These are phyloP conservation scores for Iphiclides podalirius DNA, from an alignment of 2,888 invertebrate genomes.

Conservation along the genomic window DNA sequence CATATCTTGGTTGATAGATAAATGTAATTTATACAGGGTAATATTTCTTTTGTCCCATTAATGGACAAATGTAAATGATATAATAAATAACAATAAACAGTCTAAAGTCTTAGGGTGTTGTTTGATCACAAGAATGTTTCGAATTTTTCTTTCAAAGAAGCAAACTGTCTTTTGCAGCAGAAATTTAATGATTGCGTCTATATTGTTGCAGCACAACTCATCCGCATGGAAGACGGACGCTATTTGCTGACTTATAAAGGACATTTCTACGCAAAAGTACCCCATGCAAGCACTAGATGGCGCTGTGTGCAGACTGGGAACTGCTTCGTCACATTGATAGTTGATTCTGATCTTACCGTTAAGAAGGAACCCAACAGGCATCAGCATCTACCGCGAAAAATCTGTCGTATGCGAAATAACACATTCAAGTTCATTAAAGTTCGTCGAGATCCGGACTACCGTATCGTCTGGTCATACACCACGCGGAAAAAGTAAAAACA, in stretches of 20 bases:
- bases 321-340: conserved; percentile 38
- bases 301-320: conserved; percentile 44
- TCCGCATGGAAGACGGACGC: conserved; percentile 45
- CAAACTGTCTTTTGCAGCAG: too few relatives aligned
- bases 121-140: too few relatives aligned
- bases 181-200: too few relatives aligned
- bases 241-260: conserved; percentile 48
- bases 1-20: too few relatives aligned
- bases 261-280: conserved; percentile 49
- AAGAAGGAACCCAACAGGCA: conserved; percentile 43
- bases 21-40: too few relatives aligned
- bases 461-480: too few relatives aligned
- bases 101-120: too few relatives aligned
- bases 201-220: conserved; percentile 36
- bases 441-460: neutral
- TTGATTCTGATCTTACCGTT: conserved; percentile 42
- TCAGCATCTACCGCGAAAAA: conserved; percentile 41
- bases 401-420: conserved; percentile 36
- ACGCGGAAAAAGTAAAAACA: too few relatives aligned
- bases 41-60: too few relatives aligned
- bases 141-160: too few relatives aligned
- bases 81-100: too few relatives aligned
- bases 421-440: conserved; percentile 28
- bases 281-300: conserved; percentile 42
- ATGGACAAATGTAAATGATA: too few relatives aligned